Evolutionary conservation across 1,140 invertebrate species (phyloP).

Genomic region (Littorina saxatilis): DNA sequence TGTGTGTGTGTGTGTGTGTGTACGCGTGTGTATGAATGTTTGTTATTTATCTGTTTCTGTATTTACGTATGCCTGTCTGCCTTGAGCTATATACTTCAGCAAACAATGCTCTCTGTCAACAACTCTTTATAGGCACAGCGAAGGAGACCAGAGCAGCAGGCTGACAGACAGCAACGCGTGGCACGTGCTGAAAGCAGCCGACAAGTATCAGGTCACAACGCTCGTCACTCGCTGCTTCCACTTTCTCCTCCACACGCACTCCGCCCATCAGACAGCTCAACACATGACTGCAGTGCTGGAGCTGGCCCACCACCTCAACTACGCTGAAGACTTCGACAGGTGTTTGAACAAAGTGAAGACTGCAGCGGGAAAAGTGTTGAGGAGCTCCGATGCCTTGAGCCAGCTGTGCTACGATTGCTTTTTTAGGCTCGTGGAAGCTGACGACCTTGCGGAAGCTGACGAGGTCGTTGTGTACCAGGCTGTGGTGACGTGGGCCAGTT

Average conservation of each 20-base stretch:
- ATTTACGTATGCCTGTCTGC: not conserved
- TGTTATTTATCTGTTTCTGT: not conserved
- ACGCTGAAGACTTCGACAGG: not conserved
- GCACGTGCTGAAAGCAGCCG: conserved; percentile 1
- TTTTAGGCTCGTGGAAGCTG: not conserved
- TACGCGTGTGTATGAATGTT: not conserved
- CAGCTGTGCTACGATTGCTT: conserved; percentile 16
- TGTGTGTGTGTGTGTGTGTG: conserved; percentile 5
- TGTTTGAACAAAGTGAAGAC: not conserved
- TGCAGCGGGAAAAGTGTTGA: not conserved
- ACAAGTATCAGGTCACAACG: not conserved
- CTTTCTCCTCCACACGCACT: conserved; percentile 9
- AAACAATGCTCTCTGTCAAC: not conserved
- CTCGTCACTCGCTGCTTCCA: conserved; percentile 3
- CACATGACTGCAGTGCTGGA: conserved; percentile 19
- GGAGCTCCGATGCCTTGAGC: not conserved
- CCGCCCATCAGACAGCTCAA: not conserved
- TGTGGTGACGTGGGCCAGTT: not conserved
- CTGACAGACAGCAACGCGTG: conserved; percentile 19
- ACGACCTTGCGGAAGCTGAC: not conserved
- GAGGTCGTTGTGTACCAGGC: not conserved
- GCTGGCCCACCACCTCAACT: not conserved
- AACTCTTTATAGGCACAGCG: not conserved
- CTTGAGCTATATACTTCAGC: too few relatives aligned
- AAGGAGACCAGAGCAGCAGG: not conserved